Evolutionary conservation across 2,888 invertebrate species (phyloP).

Genomic region (Drosophila rubida): DNA sequence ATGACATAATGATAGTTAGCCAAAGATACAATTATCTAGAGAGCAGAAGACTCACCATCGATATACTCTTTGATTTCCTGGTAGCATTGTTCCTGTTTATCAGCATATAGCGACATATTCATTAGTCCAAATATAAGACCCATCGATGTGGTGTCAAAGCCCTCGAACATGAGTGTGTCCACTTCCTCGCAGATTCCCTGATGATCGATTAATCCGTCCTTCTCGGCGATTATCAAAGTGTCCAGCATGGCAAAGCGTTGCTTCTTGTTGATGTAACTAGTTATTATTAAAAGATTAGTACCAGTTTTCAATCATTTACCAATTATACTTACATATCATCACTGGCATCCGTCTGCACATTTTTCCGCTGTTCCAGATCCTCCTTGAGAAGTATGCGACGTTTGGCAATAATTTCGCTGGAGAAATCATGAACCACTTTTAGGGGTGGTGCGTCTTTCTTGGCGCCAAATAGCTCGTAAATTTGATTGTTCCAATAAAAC

Average conservation of each 20-base stretch:
- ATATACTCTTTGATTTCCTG: conserved; percentile 71
- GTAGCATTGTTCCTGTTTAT: conserved; percentile 73
- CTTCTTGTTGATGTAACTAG: conserved; percentile 62
- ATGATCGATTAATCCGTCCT: conserved; percentile 75
- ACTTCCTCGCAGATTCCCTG: conserved; percentile 88
- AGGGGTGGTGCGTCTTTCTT: conserved; percentile 49
- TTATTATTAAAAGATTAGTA: neutral
- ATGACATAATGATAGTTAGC: neutral
- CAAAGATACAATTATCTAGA: neutral
- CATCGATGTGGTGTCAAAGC: conserved; percentile 76
- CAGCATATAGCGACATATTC: conserved; percentile 69
- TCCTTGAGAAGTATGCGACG: conserved; percentile 60
- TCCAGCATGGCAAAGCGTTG: conserved; percentile 79
- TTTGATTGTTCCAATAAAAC: conserved; percentile 42
- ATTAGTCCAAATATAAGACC: conserved; percentile 73
- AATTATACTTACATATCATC: conserved; percentile 40
- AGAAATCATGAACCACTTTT: conserved; percentile 72
- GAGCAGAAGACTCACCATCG: conserved; percentile 47
- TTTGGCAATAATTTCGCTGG: conserved; percentile 79
- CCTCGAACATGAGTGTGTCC: conserved; percentile 87
- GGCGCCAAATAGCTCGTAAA: conserved; percentile 60
- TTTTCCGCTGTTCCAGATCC: conserved; percentile 21
- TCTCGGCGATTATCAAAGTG: conserved; percentile 70
- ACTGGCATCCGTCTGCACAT: neutral
- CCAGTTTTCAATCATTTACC: neutral